Base-by-base conservation (phyloP, 2,797 vertebrate species). In the Caiman crocodilus region DNA sequence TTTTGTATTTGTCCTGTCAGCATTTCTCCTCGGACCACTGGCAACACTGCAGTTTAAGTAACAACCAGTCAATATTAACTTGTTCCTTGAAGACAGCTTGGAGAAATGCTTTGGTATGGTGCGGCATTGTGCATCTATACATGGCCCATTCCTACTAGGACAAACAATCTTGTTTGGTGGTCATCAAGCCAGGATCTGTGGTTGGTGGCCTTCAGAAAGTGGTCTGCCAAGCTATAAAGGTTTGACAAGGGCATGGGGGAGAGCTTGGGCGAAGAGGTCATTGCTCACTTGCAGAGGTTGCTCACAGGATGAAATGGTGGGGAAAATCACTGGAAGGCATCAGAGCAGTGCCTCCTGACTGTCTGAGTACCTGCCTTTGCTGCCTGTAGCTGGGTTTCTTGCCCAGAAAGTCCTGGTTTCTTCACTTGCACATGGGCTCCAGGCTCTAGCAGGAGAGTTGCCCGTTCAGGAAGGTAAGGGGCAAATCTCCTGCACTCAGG, bases 91-190 rank as follows among this genome's bases (percentile, higher is more conserved):
- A 91, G 28, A 85, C 69, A 94, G 59, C 74, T 77, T 65, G 56
- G 85, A 95, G 80, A 65, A 96, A 94, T 88, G 88, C 86, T 93
- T 32, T 56, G 56, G 59, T 89, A 84, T 28, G 78, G 64, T 91
- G 79, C 76, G 84, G 58, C 78, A 88, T 25, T 91, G 73, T 82
- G 88, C 0, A 0, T 74, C 73, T 71, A 69, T 76, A 80, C 35
- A n/a, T 69, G 78, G 5, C 5, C 2, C 28, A n/a, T 82, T 50
- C 90, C 64, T 84, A 32, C 17, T 18, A 77, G 55, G 55, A 76
- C 90, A 84, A 87, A 87, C 76, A 32, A 69, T 75, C 92, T 90
- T 94, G 96, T 95, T 93, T 89, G 85, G n/a, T 88, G 83, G 88
- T 77, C 57, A 2, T 67, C 60, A 61, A 61, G 60, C 60, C 23